Evolutionary conservation across 2,113 vertebrate species (phyloP).

Genomic region (Tor tambroides): DNA sequence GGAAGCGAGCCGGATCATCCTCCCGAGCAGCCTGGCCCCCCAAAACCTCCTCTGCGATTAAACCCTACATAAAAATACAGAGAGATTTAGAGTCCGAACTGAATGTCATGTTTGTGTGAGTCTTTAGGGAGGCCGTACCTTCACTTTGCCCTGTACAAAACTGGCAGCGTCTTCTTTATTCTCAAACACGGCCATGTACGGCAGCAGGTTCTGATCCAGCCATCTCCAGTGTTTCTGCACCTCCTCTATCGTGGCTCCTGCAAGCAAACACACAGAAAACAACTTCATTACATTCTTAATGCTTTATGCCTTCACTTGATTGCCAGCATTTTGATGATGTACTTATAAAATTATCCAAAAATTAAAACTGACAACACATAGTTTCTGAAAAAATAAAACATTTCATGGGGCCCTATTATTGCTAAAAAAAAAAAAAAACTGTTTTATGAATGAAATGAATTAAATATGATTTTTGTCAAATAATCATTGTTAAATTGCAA

Average conservation of each 20-base stretch:
- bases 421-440: too few relatives aligned
- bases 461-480: too few relatives aligned
- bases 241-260: conserved; percentile 90
- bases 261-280: conserved; percentile 25
- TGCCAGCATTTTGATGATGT: too few relatives aligned
- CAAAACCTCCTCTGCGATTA: conserved; percentile 91
- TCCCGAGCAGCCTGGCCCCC: conserved; percentile 88
- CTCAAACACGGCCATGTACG: conserved; percentile 94
- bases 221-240: conserved; percentile 95
- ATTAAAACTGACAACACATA: too few relatives aligned
- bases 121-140: conserved; percentile 73
- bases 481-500: too few relatives aligned
- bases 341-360: too few relatives aligned
- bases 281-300: too few relatives aligned
- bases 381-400: too few relatives aligned
- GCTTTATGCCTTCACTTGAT: neutral
- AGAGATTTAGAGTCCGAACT: neutral
- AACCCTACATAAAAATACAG: conserved; percentile 75
- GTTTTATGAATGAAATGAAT: too few relatives aligned
- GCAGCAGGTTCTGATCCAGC: conserved; percentile 92
- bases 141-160: conserved; percentile 95
- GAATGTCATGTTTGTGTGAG: neutral
- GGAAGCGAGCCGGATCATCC: conserved; percentile 90
- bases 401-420: too few relatives aligned
- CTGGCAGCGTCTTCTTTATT: conserved; percentile 93